Base-by-base conservation (phyloP, 1,140 invertebrate species). In the Araneus ventricosus region DNA sequence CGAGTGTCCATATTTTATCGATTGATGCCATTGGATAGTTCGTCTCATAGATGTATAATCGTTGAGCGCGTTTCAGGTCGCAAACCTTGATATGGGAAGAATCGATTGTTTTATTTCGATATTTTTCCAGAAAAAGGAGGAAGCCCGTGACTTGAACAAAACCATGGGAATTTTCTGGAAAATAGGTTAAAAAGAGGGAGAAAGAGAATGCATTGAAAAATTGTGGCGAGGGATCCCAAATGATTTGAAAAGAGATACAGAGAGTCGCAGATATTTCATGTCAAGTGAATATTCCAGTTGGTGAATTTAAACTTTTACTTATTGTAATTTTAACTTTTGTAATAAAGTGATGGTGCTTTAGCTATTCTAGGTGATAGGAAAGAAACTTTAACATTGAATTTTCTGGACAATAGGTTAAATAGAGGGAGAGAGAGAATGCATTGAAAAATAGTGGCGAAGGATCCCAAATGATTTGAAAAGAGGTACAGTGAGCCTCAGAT, bases 1-100 rank as follows among this genome's bases (percentile, higher is more conserved):
- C 2, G 80, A 41, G 80, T 82, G 80, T 82, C 80, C 80, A 82
- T 82, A 82, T 82, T 82, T 82, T 82, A 82, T 82, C 80, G 80
- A 82, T 82, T 52, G 37, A 2, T 41, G 80, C n/a, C 27, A 82
- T 82, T 27, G 37, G 80, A 82, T 82, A 45, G 80, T 80, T 80
- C 20, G 63, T 30, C 63, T 67, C 63, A 39, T 80, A 34, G 37
- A 45, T 41, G 80, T 82, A 52, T 82, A 82, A 52, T 82, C 37
- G 41, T 52, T 52, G 80, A 52, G 24, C n/a, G 80, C 22, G 80
- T 45, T 82, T 45, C 27, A 45, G 80, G 67, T 75, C 67, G 30
- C 67, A 75, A 75, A 75, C 67, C 30, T 75, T 75, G 67, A 30
- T 67, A 67, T 67, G n/a, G 45, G 45, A 67, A 67, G 63, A 34